Percentiles rank a stretch among this genome's conserved stretches.
phyloP scores from a whole-genome alignment of 2,797 vertebrate species.

The Taenioides sp. region DNA sequence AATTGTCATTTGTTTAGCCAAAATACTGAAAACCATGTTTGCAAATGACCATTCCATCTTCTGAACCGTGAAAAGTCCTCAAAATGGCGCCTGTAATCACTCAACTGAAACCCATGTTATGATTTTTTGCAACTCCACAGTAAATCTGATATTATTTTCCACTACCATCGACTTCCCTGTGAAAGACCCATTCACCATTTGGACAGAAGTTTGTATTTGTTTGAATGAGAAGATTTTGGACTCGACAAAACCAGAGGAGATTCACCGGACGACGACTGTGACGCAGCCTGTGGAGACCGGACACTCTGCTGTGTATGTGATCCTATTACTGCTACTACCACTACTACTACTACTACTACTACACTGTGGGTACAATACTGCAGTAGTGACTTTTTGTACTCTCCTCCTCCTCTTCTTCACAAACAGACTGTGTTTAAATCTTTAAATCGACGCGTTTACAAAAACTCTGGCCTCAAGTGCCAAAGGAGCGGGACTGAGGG shows the following conservation, averaged over 20 bases:
- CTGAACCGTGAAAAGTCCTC: no score
- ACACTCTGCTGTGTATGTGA: background rate
- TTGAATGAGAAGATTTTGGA: no score
- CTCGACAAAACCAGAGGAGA: no score
- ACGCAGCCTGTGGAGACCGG: slow-evolving; percentile 41
- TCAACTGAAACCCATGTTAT: no score
- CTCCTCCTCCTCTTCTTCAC: background rate
- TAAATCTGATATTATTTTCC: no score
- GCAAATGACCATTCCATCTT: no score
- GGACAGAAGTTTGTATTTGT: no score
- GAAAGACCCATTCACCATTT: background rate
- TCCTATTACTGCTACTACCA: background rate
- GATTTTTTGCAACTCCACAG: no score
- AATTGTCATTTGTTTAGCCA: no score
- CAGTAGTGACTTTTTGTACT: background rate
- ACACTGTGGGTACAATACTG: background rate
- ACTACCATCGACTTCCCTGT: no score
- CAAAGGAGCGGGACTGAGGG: background rate
- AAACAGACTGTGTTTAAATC: background rate
- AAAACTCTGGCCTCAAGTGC: slow-evolving; percentile 7
- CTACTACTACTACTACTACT: background rate
- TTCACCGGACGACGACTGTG: slow-evolving; percentile 77
- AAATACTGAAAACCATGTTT: no score
- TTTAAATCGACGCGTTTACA: background rate
- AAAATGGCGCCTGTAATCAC: no score